Percentiles rank a stretch among this genome's conserved stretches.
These are phyloP conservation scores for Agapornis canus DNA, from an alignment of 2,797 vertebrate species.

Conservation along the genomic window DNA sequence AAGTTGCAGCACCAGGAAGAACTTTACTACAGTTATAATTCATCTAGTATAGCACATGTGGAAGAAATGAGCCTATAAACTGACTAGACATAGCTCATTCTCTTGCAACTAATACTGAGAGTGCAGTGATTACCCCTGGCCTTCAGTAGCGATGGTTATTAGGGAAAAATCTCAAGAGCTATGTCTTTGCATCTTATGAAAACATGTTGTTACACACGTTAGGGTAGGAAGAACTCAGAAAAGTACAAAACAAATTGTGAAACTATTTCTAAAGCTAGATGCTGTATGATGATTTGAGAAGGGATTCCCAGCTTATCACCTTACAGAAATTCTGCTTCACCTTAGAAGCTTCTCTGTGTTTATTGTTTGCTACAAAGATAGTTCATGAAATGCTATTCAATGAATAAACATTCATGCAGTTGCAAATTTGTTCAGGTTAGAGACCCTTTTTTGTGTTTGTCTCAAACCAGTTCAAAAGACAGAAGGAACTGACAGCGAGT, in stretches of 20 bases:
- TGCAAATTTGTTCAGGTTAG: neutral
- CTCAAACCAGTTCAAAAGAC: neutral
- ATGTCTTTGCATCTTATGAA: neutral
- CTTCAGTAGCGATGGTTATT: neutral
- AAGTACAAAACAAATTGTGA: accelerated
- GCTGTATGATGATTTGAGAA: neutral
- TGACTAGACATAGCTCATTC: neutral
- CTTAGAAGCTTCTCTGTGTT: neutral
- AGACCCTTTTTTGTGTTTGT: neutral
- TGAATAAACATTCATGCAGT: neutral
- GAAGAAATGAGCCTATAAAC: neutral
- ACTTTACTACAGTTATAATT: neutral
- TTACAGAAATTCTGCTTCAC: neutral
- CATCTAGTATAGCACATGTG: neutral
- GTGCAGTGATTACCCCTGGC: neutral
- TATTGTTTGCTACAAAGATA: neutral
- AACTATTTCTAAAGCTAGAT: neutral
- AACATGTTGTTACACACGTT: accelerated
- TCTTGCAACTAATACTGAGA: neutral
- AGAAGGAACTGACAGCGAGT: neutral
- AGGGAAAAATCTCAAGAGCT: neutral
- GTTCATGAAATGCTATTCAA: neutral
- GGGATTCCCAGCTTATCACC: neutral
- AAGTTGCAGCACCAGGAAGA: neutral
- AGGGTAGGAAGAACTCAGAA: neutral